These are phyloP conservation scores for Invenusta paracnida DNA, from an alignment of 2,888 invertebrate species.

Conservation along the genomic window DNA sequence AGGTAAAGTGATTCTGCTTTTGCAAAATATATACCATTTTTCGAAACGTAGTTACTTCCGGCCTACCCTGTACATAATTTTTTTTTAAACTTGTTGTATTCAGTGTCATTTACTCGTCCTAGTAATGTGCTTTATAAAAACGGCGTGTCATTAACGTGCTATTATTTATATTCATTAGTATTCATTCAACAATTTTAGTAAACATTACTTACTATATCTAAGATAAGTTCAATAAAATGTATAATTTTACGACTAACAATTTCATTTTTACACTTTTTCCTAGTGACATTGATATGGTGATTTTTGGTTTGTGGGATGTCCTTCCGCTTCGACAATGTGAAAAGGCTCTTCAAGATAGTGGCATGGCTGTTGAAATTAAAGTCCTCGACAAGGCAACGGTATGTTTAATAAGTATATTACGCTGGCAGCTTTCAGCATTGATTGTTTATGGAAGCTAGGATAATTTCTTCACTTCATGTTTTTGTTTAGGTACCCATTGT, in stretches of 20 bases:
- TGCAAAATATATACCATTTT: no score
- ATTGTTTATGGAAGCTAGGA: constrained; percentile 36
- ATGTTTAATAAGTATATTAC: constrained; percentile 52
- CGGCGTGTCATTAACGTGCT: no score
- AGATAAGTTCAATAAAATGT: neutral
- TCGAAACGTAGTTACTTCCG: no score
- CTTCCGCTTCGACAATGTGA: constrained; percentile 39
- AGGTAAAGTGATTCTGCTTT: no score
- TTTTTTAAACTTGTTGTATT: no score
- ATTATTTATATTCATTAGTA: no score
- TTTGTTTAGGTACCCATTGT: constrained; percentile 77
- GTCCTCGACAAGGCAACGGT: constrained; percentile 93
- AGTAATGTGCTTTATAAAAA: no score
- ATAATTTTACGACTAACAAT: neutral
- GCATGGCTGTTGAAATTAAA: constrained; percentile 66
- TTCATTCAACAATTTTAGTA: no score
- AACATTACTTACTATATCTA: no score
- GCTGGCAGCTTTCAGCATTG: no score
- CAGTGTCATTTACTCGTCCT: no score
- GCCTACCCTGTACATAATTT: no score
- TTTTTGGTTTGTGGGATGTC: constrained; percentile 42
- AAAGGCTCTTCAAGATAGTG: constrained; percentile 18
- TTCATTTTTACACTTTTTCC: neutral
- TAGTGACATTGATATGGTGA: constrained; percentile 45
- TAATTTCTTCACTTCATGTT: constrained; percentile 35